Base-by-base conservation (phyloP, 2,113 vertebrate species). In the Coregonus clupeaformis region DNA sequence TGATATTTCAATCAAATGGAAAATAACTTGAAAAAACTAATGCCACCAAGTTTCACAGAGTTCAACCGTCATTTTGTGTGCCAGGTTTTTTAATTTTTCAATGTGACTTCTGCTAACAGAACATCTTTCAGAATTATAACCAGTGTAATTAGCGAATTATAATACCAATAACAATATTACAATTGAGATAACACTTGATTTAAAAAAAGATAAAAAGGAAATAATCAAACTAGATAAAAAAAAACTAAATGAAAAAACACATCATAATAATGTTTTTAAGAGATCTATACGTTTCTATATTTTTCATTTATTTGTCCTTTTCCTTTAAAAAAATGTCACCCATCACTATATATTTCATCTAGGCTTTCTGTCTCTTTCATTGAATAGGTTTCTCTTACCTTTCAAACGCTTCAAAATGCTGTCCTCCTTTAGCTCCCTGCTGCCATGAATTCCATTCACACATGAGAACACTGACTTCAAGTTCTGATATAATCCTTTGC, bases 111-210 rank as follows among this genome's bases (percentile, higher is more conserved):
- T 90, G 88, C 91, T 92, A 92, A 93, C 91, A 92, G 91, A 93
- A 93, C 87, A 90, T 84, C 89, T 89, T 84, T 92, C 87, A 90
- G 91, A 91, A 91, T 91, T 89, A 89, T 91, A 91, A 92, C 91
- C 87, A 90, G 87, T 90, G 88, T 91, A 91, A 90, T 92, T 87
- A 89, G 88, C 92, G 93, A 93, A 93, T 93, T 88, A 93, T 89
- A 93, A 92, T 92, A 93, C 92, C 90, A 93, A 91, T 91, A 94
- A 94, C 92, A 94, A 93, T 93, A 94, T 90, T 92, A 94, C 92
- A 94, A 92, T 91, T 90, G 93, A 93, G 89, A 91, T 90, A 94
- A 91, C 91, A 93, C 89, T 91, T 81, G 88, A 88, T 89, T 90
- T 87, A 86, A 91, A 89, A 91, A 85, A 69, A 72, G 71, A 68